Evolutionary conservation across 2,113 vertebrate species (phyloP), one percentile per base, ranked within the genome.

Genomic region (Anthoscopus minutus): DNA sequence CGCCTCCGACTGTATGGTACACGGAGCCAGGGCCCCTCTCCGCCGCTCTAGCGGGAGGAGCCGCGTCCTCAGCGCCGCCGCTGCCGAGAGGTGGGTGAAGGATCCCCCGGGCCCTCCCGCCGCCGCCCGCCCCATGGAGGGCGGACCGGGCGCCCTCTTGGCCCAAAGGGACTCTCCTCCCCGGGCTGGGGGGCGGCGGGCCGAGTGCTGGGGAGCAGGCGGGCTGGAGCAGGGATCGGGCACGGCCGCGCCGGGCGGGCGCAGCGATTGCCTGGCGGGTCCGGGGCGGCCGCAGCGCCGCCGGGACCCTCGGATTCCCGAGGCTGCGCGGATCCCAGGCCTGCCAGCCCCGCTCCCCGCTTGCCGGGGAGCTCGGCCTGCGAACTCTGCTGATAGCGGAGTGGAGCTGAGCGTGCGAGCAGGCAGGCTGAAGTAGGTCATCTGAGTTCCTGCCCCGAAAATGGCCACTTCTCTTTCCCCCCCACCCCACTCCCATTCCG

Each of bases 31-130:
- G 69, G 44, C 64, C 93, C 73, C 44, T 81, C 78, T 86, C 88
- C 28, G 56, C 80, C 86, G 90, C 79, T 45, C 50, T 66, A 71
- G 92, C 90, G 92, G 94, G 93, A 92, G 77, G 66, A 90, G 71
- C 86, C 77, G 96, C 81, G 82, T 88, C 64, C 84, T 77, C 88
- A 71, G 86, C 54, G 69, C 88, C 71, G 88, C 85, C 51, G 81
- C 88, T 62, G 93, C 91, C 66, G 61, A 93, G 51, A 96, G 95
- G 96, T 95, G 91, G 61, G 94, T 93, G 91, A 91, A 71, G 81
- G 42, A 37, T 45, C 37, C 7, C 15, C 17, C 11, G 37, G 53
- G 71, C 44, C 44, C 19, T 74, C 30, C 76, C 38, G 48, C 56
- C 78, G 77, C 86, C 91, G 27, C 48, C 20, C 17, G 47, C 47